Conservation (phyloP, 2,888 invertebrate species). For the Netelia inedita region DNA sequence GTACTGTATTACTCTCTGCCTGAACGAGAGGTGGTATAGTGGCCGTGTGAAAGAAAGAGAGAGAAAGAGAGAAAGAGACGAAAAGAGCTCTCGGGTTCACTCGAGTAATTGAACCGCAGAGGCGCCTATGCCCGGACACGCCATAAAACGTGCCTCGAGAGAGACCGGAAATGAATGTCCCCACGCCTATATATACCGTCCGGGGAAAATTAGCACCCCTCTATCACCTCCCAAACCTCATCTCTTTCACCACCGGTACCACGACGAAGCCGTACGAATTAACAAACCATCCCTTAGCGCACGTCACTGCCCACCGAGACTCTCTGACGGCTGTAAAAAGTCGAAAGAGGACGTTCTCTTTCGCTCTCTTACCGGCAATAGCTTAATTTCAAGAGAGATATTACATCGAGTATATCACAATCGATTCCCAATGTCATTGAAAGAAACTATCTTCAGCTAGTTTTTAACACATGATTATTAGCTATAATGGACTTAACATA, state of each 20-base stretch:
- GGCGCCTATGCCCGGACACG: slow-evolving; percentile 67
- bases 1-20: slow-evolving; percentile 36
- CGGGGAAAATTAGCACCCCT: slow-evolving; percentile 68
- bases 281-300: slow-evolving; percentile 50
- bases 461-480: too few species aligned
- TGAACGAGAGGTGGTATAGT: slow-evolving; percentile 20
- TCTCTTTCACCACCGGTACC: slow-evolving; percentile 12
- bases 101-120: slow-evolving; percentile 72
- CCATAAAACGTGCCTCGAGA: slow-evolving; percentile 70
- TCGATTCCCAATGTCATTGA: background rate
- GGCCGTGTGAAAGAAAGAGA: slow-evolving; percentile 18
- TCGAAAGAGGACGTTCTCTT: slow-evolving; percentile 29
- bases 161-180: slow-evolving; percentile 73
- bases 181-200: slow-evolving; percentile 38
- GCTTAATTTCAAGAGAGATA: slow-evolving; percentile 19
- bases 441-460: background rate
- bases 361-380: slow-evolving; percentile 8
- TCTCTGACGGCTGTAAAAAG: slow-evolving; percentile 47
- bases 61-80: slow-evolving; percentile 25
- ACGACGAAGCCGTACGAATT: slow-evolving; percentile 58
- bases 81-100: slow-evolving; percentile 49
- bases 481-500: too few species aligned
- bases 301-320: slow-evolving; percentile 21
- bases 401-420: slow-evolving; percentile 24
- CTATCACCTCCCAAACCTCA: slow-evolving; percentile 5